These are phyloP conservation scores for Sympetrum striolatum DNA, from an alignment of 2,888 invertebrate species.

Conservation along the genomic window DNA sequence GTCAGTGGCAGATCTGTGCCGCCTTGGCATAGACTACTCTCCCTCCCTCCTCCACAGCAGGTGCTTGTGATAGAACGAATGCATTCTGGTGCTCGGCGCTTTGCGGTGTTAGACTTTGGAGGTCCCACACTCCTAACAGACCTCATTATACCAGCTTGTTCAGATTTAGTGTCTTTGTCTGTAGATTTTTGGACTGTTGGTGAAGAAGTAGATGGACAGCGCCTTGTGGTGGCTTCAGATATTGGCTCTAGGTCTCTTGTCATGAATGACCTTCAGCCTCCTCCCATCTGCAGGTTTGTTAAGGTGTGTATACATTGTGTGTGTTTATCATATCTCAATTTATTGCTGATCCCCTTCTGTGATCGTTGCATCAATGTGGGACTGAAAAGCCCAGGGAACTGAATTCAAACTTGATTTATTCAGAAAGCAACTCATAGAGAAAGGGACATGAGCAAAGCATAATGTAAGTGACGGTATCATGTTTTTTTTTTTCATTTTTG, in stretches of 20 bases:
- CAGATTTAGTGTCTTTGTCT: constrained; percentile 82
- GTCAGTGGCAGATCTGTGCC: constrained; percentile 48
- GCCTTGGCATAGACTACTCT: constrained; percentile 79
- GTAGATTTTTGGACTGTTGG: constrained; percentile 90
- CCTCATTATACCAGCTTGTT: constrained; percentile 80
- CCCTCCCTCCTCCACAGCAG: constrained; percentile 79
- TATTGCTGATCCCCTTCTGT: no score
- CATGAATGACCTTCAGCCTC: constrained; percentile 87
- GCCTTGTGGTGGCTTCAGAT: constrained; percentile 84
- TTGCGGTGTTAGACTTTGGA: constrained; percentile 91
- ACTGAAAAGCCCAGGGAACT: no score
- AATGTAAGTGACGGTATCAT: no score
- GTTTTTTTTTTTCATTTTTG: no score
- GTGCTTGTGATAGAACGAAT: constrained; percentile 89
- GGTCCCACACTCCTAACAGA: constrained; percentile 86
- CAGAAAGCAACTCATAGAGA: no score
- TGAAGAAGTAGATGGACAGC: constrained; percentile 84
- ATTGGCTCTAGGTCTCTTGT: constrained; percentile 86
- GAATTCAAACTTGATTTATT: no score
- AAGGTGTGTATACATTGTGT: constrained; percentile 69
- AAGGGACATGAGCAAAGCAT: no score
- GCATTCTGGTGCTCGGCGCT: constrained; percentile 92
- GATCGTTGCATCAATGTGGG: no score
- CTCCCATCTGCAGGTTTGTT: constrained; percentile 86
- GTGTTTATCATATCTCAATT: no score